Evolutionary conservation across 2,113 vertebrate species (phyloP).

Genomic region (Illadopsis cleaveri): DNA sequence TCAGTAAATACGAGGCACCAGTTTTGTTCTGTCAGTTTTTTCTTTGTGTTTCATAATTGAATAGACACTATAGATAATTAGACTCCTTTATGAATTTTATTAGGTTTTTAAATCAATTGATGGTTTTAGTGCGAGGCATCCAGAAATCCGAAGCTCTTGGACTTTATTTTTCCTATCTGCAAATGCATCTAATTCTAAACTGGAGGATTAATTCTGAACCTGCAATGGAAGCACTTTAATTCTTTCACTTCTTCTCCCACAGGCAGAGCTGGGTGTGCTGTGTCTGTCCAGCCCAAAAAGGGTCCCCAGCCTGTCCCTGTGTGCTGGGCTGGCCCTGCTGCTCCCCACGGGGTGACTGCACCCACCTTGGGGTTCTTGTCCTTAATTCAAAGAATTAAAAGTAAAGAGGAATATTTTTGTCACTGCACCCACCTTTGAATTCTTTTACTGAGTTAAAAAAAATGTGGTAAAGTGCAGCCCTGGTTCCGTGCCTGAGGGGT

Average conservation of each 20-base stretch:
- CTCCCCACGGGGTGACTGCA: not conserved
- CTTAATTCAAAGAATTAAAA: not conserved
- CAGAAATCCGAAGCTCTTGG: not conserved
- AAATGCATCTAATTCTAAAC: not conserved
- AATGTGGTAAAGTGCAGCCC: too few relatives aligned
- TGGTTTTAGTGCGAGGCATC: not conserved
- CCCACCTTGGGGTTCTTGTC: not conserved
- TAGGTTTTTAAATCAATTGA: not conserved
- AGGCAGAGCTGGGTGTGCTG: not conserved
- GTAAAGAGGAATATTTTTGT: not conserved
- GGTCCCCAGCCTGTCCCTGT: not conserved
- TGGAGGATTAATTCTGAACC: too few relatives aligned
- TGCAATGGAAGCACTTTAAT: not conserved
- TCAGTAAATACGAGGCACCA: not conserved
- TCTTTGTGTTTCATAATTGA: not conserved
- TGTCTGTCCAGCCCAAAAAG: not conserved
- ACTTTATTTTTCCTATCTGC: not conserved
- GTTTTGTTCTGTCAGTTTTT: not conserved
- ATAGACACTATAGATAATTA: not conserved
- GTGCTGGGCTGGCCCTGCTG: not conserved
- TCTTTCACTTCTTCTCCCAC: not conserved
- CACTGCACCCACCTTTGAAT: too few relatives aligned
- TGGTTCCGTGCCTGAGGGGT: too few relatives aligned
- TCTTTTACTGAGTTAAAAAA: too few relatives aligned
- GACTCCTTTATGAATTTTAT: not conserved